Base-by-base conservation (phyloP, 2,888 invertebrate genomes). In the Zaprionus lineosus region DNA sequence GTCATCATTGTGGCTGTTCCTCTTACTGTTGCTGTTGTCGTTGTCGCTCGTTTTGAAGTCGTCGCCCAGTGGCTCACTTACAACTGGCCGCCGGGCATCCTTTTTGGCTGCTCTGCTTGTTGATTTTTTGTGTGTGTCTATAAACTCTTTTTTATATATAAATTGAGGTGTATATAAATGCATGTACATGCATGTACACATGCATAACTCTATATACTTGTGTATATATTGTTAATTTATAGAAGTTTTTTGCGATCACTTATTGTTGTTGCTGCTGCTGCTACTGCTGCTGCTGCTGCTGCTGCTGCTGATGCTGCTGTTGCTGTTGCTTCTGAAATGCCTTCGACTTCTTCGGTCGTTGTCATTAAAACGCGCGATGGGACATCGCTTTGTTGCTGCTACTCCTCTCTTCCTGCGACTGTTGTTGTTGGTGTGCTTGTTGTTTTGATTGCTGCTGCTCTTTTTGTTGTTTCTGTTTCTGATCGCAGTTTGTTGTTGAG, bases 351-450 rank as follows among this genome's bases (percentile, higher is more conserved):
- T 24, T 84, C 58, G 59, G 64, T 60, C 63, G 81, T 76, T 85
- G 79, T 81, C 79, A 81, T 81, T 81, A 86, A 81, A 81, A 84
- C 70, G 79, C 79, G 82, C 79, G 79, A 86, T 81, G 79, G 86
- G 79, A 85, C 79, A 81, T 81, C 84, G 82, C 79, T 63, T 85
- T 83, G 58, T 62, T 74, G 64, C 52, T 69, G 56, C 43, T 76
- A 52, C 34, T 69, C 55, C 39, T 63, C 44, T 14, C 37, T 46
- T 72, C 52, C 34, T 69, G 53, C 36, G 61, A 47, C 11, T 83
- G 56, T 62, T 76, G 64, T 55, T 69, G 56, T 46, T 76, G 55
- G 33, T 69, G 57, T 37, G 60, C 44, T 11, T 56, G 31, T 39
- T 55, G 11, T 19, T 46, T 19, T 33, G 51, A 21, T 18, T 28